Evolutionary conservation across 64 coral and sea anemone genomes (phyloP).

Genomic region (Dendrophyllia cribrosa): DNA sequence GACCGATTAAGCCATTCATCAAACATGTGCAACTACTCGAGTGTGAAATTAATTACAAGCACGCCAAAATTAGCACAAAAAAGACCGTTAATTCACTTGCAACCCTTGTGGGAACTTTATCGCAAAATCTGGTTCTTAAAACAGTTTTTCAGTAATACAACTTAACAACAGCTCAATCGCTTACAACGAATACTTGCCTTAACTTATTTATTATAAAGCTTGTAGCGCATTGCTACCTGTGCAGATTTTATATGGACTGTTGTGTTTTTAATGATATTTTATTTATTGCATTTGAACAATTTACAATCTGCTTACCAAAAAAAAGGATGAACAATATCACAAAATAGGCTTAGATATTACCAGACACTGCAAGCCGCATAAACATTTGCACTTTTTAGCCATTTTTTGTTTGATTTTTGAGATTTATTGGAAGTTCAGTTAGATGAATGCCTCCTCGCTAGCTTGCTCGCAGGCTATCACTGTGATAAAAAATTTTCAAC

Average conservation of each 20-base stretch:
- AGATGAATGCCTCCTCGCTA: no score
- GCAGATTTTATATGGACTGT: no score
- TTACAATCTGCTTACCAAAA: not conserved
- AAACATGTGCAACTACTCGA: conserved; percentile 30
- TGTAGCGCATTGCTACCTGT: not conserved
- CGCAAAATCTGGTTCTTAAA: not conserved
- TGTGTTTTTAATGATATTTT: not conserved
- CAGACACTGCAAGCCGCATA: not conserved
- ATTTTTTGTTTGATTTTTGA: no score
- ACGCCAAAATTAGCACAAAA: conserved; percentile 13
- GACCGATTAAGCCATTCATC: not conserved
- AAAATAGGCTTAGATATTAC: not conserved
- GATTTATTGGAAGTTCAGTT: no score
- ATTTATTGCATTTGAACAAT: not conserved
- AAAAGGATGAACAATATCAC: not conserved
- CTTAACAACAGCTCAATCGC: not conserved
- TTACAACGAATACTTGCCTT: no score
- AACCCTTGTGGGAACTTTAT: not conserved
- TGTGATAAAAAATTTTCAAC: no score
- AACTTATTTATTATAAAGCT: no score
- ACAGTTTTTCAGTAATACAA: not conserved
- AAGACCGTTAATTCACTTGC: not conserved
- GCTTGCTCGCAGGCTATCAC: no score
- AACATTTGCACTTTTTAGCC: no score
- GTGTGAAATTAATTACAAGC: conserved; percentile 47